Evolutionary conservation across 2,888 invertebrate genomes (phyloP), one percentile per base, ranked within the genome.

Genomic region (Cataglyphis cursor): DNA sequence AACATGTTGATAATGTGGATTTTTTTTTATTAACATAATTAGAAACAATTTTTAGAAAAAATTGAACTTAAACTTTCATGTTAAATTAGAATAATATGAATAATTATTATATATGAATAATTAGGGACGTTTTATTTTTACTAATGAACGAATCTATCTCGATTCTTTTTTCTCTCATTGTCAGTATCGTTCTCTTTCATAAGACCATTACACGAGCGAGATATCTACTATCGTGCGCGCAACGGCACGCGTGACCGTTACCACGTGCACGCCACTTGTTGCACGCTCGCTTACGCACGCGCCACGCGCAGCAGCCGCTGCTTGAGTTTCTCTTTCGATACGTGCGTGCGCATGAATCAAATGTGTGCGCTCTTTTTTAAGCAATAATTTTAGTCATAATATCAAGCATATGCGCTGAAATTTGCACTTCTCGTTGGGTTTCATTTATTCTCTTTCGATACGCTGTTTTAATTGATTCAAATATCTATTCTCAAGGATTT

Each of bases 251-350:
- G 54, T 75, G 28, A 51, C 64, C 41, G 35, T 76, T 66, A 76
- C 57, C n/a, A 57, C 70, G 70, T 78, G 78, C 78, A n/a, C 48
- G 72, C 78, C 72, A 80, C 72, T 78, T 78, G 78, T 78, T 72
- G 78, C 78, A 59, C 66, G 44, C 35, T 24, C 51, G 48, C 31
- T 44, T 59, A 59, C 70, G 78, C 78, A 78, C 72, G 78, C 59
- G 78, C 72, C 78, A 72, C 72, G 41, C 21, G 18, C 78, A 41
- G 70, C 70, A 78, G 70, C 59, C 57, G 78, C 21, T 18, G 44
- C 15, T 78, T 59, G 24, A 80, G 35, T 80, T 80, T 80, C 78
- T 80, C 78, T 44, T 72, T 72, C 78, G 68, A n/a, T 24, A 38
- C 35, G 3, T 24, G 41, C 54, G 35, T 8, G n/a, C 8, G 48